Base-by-base conservation (phyloP, 2,888 invertebrate species). In the Drosophila aldrichi region DNA sequence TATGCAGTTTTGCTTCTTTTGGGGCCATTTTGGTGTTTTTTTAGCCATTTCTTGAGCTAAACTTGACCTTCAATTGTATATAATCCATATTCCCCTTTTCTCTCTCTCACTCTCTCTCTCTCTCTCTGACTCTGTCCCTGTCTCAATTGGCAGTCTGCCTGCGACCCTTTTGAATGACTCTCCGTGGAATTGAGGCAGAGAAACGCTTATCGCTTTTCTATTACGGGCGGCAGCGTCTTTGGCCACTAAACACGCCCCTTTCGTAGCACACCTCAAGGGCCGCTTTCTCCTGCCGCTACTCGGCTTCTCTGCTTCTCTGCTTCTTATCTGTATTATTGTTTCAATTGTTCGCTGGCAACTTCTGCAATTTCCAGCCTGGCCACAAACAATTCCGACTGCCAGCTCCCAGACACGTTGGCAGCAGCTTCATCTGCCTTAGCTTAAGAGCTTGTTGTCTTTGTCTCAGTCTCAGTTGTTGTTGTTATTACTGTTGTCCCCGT, bases 111-210 rank as follows among this genome's bases (percentile, higher is more conserved):
- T 16, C 22, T 9, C n/a, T 18, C 29, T 6, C 12, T 18, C 29
- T 0, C n/a, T 25, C 46, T 36, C 32, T n/a, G n/a, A n/a, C n/a
- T n/a, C n/a, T n/a, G n/a, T 32, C 20, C 3, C 36, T 16, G 36
- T 16, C 52, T 22, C 55, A 41, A 29, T 36, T 44, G 36, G 46
- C 59, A 64, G 20, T 18, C 36, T 38, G 61, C 41, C 49, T 29
- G 29, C 78, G 86, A 88, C 88, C 84, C 88, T 86, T 84, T 88
- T 70, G 70, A 84, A 84, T 80, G 83, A 73, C 76, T 88, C 88
- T 88, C 88, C 52, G 29, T 71, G 88, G 84, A 82, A 88, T 85
- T 79, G 61, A 66, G 64, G 71, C 57, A 67, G 46, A 73, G 52
- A 65, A 81, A 63, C 72, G 78, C 83, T 85, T 85, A 85, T 85